Evolutionary conservation across 2,797 vertebrate genomes (phyloP).

Genomic region (Champsocephalus esox): DNA sequence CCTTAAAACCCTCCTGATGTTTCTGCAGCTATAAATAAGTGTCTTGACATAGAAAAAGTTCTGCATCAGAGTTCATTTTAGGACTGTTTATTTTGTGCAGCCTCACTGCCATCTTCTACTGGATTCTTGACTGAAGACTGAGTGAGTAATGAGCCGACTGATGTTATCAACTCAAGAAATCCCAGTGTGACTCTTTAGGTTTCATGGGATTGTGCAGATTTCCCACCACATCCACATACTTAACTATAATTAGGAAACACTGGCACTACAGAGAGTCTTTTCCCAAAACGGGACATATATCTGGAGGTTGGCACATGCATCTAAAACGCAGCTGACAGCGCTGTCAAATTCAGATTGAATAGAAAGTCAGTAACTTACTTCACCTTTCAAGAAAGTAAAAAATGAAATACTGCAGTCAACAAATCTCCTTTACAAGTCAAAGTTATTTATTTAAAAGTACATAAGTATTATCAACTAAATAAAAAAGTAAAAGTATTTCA

Average conservation of each 20-base stretch:
- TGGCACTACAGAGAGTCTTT: slow-evolving; percentile 41
- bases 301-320: slow-evolving; percentile 29
- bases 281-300: slow-evolving; percentile 37
- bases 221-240: slow-evolving; percentile 58
- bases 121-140: slow-evolving; percentile 7
- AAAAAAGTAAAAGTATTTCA: too few relatives aligned
- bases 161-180: slow-evolving; percentile 53
- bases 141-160: slow-evolving; percentile 28
- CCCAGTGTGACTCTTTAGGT: slow-evolving; percentile 38
- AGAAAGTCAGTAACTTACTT: too few relatives aligned
- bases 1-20: slow-evolving; percentile 14
- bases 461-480: too few relatives aligned
- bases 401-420: too few relatives aligned
- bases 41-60: background rate
- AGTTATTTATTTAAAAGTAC: too few relatives aligned
- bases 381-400: too few relatives aligned
- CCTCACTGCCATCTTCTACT: slow-evolving; percentile 11
- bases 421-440: too few relatives aligned
- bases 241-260: slow-evolving; percentile 56
- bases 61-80: slow-evolving; percentile 29
- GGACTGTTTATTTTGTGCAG: background rate
- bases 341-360: background rate
- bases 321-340: slow-evolving; percentile 25
- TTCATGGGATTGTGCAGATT: slow-evolving; percentile 69
- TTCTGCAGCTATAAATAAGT: slow-evolving; percentile 39